These are phyloP conservation scores for Rana temporaria DNA, from an alignment of 2,113 vertebrate species.

Conservation along the genomic window DNA sequence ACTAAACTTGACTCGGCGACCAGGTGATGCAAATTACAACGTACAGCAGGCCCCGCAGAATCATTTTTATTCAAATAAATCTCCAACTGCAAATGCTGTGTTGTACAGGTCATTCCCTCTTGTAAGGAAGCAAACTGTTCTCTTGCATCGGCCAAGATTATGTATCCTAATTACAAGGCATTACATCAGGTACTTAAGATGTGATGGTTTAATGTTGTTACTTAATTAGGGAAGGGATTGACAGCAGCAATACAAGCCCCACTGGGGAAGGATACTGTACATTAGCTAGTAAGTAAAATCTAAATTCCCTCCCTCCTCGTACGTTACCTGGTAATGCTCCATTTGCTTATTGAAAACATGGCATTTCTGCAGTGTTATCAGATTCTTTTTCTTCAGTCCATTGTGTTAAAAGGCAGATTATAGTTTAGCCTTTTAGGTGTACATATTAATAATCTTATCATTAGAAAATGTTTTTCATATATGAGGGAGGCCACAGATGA, in stretches of 20 bases:
- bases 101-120: conserved; percentile 50
- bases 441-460: too few species aligned
- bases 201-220: conserved; percentile 56
- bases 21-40: conserved; percentile 43
- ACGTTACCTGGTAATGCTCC: conserved; percentile 27
- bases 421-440: too few species aligned
- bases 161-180: conserved; percentile 52
- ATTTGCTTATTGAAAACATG: conserved; percentile 28
- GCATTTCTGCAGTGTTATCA: conserved; percentile 15
- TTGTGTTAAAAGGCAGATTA: too few species aligned
- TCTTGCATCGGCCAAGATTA: conserved; percentile 36
- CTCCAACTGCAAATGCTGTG: conserved; percentile 25
- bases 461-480: too few species aligned
- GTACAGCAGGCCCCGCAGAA: conserved; percentile 15
- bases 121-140: conserved; percentile 44
- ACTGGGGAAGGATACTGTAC: conserved; percentile 44
- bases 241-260: conserved; percentile 37
- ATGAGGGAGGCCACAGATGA: too few species aligned
- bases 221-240: conserved; percentile 55
- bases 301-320: conserved; percentile 23
- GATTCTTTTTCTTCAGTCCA: not conserved
- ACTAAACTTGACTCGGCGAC: not conserved
- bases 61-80: conserved; percentile 33
- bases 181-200: conserved; percentile 56
- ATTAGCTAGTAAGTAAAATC: conserved; percentile 53